These are phyloP conservation scores for Cinclus mexicanus DNA, from an alignment of 2,113 vertebrate species.

Conservation along the genomic window DNA sequence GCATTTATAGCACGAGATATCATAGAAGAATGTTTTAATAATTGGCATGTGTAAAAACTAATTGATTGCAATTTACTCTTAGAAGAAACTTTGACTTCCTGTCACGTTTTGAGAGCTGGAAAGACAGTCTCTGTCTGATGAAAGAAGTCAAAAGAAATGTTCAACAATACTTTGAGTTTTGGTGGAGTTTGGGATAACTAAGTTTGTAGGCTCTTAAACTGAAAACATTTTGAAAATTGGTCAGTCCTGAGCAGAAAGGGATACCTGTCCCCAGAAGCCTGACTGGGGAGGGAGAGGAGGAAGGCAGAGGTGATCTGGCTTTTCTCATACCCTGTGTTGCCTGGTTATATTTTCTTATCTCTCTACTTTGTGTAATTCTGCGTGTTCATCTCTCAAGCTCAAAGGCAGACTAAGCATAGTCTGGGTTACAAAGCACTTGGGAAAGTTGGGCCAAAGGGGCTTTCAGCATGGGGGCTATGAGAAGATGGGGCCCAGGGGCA, in stretches of 20 bases:
- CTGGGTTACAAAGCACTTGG: not conserved
- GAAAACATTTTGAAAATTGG: not conserved
- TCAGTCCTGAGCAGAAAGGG: not conserved
- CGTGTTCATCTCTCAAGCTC: not conserved
- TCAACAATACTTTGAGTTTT: not conserved
- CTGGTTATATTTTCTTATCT: not conserved
- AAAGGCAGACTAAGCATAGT: not conserved
- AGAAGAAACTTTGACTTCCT: not conserved
- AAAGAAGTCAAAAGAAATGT: not conserved
- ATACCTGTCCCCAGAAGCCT: not conserved
- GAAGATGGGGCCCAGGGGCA: not conserved
- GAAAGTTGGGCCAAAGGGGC: not conserved
- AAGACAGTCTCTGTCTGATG: not conserved
- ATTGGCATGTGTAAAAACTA: not conserved
- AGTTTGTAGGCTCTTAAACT: not conserved
- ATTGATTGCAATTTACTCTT: not conserved
- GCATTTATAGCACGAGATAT: not conserved
- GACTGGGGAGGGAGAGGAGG: not conserved
- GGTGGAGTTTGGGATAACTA: not conserved
- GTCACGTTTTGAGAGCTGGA: not conserved
- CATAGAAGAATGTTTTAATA: not conserved
- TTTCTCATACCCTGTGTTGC: not conserved
- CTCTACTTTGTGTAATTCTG: not conserved
- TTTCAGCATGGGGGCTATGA: accelerated
- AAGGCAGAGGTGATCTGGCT: not conserved